Percentiles rank a stretch among this genome's conserved stretches.
These are phyloP conservation scores for Lepidocyrtoides sp. DNA, from an alignment of 2,888 invertebrate species.

Conservation along the genomic window DNA sequence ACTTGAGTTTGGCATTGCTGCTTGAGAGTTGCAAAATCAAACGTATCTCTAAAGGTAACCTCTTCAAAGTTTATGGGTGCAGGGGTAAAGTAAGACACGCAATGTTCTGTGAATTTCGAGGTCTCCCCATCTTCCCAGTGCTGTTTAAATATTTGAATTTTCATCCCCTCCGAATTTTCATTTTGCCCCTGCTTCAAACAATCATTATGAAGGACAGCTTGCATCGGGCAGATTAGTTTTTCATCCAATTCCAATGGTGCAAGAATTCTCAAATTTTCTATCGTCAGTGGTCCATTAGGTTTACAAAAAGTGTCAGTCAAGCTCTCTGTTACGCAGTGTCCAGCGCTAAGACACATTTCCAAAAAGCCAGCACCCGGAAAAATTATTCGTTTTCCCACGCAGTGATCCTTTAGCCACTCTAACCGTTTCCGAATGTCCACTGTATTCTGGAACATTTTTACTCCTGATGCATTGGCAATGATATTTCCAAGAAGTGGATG, in stretches of 20 bases:
- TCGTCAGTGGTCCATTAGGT: constrained; percentile 33
- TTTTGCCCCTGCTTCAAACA: neutral
- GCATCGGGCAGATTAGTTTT: constrained; percentile 36
- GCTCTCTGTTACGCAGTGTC: constrained; percentile 36
- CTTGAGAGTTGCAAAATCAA: neutral
- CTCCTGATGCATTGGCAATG: constrained; percentile 57
- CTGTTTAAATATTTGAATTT: constrained; percentile 40
- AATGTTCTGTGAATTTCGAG: constrained; percentile 58
- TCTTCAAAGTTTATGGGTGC: constrained; percentile 28
- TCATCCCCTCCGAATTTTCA: constrained; percentile 24
- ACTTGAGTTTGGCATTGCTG: neutral
- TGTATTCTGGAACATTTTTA: constrained; percentile 47
- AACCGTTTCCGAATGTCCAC: constrained; percentile 27
- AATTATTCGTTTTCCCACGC: constrained; percentile 44
- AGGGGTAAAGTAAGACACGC: constrained; percentile 52
- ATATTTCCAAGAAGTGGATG: constrained; percentile 61
- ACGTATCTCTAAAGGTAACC: neutral
- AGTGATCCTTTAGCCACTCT: constrained; percentile 64
- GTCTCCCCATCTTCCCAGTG: constrained; percentile 25
- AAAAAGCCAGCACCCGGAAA: constrained; percentile 66
- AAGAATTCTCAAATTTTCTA: constrained; percentile 62
- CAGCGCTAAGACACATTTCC: constrained; percentile 72
- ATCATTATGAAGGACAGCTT: constrained; percentile 50
- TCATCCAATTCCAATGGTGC: constrained; percentile 46
- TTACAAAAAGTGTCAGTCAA: constrained; percentile 34